Conservation (phyloP, 2,113 vertebrate genomes). For the Oncorhynchus masou region DNA sequence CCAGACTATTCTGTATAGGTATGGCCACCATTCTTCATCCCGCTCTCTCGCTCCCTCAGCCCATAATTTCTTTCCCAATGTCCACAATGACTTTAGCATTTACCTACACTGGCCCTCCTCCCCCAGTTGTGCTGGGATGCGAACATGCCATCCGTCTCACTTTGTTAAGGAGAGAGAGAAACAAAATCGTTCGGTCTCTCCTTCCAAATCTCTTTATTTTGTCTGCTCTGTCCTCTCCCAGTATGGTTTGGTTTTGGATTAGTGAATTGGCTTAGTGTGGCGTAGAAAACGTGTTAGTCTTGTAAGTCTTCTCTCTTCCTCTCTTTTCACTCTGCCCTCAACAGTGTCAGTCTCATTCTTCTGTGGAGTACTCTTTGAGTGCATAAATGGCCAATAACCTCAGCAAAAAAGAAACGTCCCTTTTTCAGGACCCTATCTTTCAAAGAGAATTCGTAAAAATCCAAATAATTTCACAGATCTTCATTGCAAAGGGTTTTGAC, state of each 20-base stretch:
- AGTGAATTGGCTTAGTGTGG: conserved; percentile 64
- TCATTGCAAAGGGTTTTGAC: too few species aligned
- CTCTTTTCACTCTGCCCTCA: background rate
- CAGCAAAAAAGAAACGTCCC: too few species aligned
- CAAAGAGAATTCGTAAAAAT: too few species aligned
- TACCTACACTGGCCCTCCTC: background rate
- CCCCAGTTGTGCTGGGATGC: background rate
- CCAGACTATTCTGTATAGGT: background rate
- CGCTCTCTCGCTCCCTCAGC: conserved; percentile 32
- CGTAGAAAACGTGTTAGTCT: conserved; percentile 56
- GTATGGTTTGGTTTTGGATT: conserved; percentile 71
- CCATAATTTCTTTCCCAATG: background rate
- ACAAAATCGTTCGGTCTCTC: background rate
- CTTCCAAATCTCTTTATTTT: background rate
- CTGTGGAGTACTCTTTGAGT: conserved; percentile 40
- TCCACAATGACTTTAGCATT: conserved; percentile 46
- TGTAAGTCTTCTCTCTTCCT: conserved; percentile 45
- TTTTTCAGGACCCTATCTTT: too few species aligned
- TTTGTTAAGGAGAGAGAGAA: background rate
- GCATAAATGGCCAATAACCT: background rate
- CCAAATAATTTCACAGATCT: too few species aligned
- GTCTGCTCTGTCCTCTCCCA: conserved; percentile 52
- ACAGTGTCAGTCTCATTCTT: background rate
- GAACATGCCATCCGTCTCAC: background rate
- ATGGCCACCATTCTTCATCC: conserved; percentile 16